Evolutionary conservation across 2,113 vertebrate genomes (phyloP), one percentile per base, ranked within the genome.

Genomic region (Protobothrops mucrosquamatus): DNA sequence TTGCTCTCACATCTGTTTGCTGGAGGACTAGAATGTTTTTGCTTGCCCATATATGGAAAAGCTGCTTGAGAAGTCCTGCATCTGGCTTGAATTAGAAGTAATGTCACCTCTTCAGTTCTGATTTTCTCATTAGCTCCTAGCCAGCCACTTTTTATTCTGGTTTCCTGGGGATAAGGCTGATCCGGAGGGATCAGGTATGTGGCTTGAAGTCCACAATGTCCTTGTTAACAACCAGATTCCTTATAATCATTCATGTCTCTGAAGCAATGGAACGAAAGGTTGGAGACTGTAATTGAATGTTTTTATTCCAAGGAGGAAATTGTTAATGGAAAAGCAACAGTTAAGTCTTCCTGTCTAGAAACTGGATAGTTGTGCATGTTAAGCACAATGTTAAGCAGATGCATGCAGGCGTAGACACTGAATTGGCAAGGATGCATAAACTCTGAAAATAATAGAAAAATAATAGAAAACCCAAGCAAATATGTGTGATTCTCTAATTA

Each of bases 11-110:
- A 81, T 22, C 93, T 51, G 94, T 94, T 85, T 15, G 91, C 85
- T 1, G 74, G 92, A 23, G 51, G 89, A 88, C 90, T 90, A 87
- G 94, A 57, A 56, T 69, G 91, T 10, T 81, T 95, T 64, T 90
- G 92, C 92, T 89, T 96, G 11, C 0, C 97, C 96, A 48, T 97
- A 97, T 97, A 97, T 96, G 97, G 97, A 95, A 95, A 91, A 81
- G 94, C 95, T 92, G 90, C 92, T 87, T 0, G 2, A 86, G 90
- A 85, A 39, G 34, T 69, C 92, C 57, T 74, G 9, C 5, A 59
- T 20, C 93, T 95, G 94, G 92, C 95, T 94, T 52, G 94, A 89
- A 90, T 95, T 94, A 88, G 92, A 86, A 94, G 94, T 92, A 61
- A n/a, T 0, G 2, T 89, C 95, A 22, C 93, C 92, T 96, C 94